Conservation (phyloP, 2,888 invertebrate species). For the Tricholauxania praeusta region DNA sequence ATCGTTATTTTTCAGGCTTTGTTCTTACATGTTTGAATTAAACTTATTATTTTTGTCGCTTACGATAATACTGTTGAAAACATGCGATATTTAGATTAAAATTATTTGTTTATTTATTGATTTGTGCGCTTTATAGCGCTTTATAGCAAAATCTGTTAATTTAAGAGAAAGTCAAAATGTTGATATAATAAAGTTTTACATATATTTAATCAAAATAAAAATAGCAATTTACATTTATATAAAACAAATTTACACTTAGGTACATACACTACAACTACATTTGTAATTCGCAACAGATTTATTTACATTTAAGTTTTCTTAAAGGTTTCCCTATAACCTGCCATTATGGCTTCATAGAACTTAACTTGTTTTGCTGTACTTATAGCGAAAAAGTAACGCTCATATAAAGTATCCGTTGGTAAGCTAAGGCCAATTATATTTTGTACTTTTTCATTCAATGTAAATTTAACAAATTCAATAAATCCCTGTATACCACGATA, state of each 20-base stretch:
- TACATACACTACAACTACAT: background rate
- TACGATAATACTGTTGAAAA: no score
- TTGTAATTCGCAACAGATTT: background rate
- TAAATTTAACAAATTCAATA: constrained; percentile 57
- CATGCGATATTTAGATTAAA: no score
- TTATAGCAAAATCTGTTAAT: background rate
- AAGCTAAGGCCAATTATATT: constrained; percentile 51
- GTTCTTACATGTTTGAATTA: no score
- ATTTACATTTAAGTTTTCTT: background rate
- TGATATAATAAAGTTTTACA: constrained; percentile 14
- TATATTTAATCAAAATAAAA: constrained; percentile 15
- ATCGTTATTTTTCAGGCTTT: no score
- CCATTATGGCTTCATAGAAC: constrained; percentile 25
- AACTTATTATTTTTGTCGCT: no score
- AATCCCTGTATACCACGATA: constrained; percentile 67
- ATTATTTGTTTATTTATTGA: constrained; percentile 13
- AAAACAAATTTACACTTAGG: constrained; percentile 1
- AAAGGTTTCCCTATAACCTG: constrained; percentile 18
- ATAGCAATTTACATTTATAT: constrained; percentile 7
- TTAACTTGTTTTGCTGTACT: background rate
- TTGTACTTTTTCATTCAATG: constrained; percentile 41
- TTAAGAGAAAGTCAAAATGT: constrained; percentile 22
- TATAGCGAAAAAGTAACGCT: constrained; percentile 19
- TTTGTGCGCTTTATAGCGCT: background rate
- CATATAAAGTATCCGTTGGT: constrained; percentile 27